phyloP scores from a whole-genome alignment of 2,888 invertebrate genomes.

The Ophion slaviceki region DNA sequence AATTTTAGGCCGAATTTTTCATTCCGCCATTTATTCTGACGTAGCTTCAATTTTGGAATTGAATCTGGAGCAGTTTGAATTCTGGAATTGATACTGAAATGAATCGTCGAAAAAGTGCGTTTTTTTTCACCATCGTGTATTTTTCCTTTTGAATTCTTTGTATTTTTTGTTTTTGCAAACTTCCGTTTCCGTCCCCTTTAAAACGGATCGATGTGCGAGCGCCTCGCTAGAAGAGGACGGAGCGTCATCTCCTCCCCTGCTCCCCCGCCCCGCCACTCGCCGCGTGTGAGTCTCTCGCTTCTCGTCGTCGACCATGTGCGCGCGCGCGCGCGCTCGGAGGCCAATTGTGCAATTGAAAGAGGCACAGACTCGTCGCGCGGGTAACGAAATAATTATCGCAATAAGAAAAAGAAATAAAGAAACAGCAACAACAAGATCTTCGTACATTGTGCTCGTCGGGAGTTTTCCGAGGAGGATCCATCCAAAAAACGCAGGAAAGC shows the following conservation, averaged over 20 bases:
- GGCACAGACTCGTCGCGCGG: slow-evolving; percentile 24
- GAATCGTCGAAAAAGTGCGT: not conserved
- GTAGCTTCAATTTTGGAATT: not conserved
- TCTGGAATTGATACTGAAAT: not conserved
- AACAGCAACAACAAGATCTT: slow-evolving; percentile 18
- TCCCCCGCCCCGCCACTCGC: slow-evolving; percentile 3
- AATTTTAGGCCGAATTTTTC: slow-evolving; percentile 38
- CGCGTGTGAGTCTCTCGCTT: not conserved
- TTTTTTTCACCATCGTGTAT: not conserved
- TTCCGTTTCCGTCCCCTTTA: not conserved
- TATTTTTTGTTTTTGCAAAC: not conserved
- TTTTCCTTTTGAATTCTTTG: not conserved
- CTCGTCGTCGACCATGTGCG: not conserved
- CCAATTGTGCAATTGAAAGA: slow-evolving; percentile 55
- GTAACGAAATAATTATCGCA: slow-evolving; percentile 56
- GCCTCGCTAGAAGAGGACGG: not conserved
- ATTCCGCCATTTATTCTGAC: not conserved
- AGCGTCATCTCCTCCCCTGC: not conserved
- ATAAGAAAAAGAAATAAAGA: slow-evolving; percentile 20
- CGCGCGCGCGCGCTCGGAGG: slow-evolving; percentile 9
- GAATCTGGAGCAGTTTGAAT: no score
- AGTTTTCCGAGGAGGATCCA: not conserved
- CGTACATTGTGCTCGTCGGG: not conserved
- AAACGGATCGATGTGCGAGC: slow-evolving; percentile 8
- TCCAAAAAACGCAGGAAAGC: not conserved